Base-by-base conservation (phyloP, 2,113 vertebrate species). In the Marmota monax region DNA sequence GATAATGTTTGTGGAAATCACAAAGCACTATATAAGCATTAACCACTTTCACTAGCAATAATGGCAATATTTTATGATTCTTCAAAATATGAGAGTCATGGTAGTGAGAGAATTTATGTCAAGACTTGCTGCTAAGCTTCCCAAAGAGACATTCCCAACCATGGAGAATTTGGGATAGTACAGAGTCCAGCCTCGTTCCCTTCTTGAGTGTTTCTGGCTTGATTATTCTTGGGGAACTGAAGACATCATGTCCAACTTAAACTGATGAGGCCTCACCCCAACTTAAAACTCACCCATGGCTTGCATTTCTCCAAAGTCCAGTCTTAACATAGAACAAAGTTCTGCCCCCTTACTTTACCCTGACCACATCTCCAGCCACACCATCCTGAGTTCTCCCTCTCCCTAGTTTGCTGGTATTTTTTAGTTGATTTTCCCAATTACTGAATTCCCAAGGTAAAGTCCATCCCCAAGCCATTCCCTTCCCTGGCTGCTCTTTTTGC, bases 361-460 rank as follows among this genome's bases (percentile, higher is more conserved):
- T 73, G 42, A 69, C 34, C 76, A 37, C 12, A 8, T 84, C 76
- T 90, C 51, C 16, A 70, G 32, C 56, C 13, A 23, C 65, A n/a
- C 56, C 4, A 4, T 56, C 18, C 14, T 7, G 9, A 10, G 27
- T 39, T 88, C 69, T 87, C 32, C 69, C 56, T 80, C 67, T 79
- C 45, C 5, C 37, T 61, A 73, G 13, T 88, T 76, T 70, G 13
- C 63, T 82, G 69, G 86, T 94, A 32, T 90, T 92, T 95, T 72
- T 63, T 63, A 23, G 29, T 34, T 87, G 84, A 63, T 73, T 92
- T 94, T 39, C 37, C 27, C 65, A 79, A 1, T 42, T 67, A 17
- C 11, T 79, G 86, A 56, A 25, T 92, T 94, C n/a, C 18, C 70
- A 86, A 51, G 85, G 61, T 34, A 10, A 95, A 23, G 42, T 83